A percentile compares a stretch with the other conserved stretches of the same genome.
Conservation (phyloP, 2,113 vertebrate genomes). For the Psammodynastes pulverulentus region DNA sequence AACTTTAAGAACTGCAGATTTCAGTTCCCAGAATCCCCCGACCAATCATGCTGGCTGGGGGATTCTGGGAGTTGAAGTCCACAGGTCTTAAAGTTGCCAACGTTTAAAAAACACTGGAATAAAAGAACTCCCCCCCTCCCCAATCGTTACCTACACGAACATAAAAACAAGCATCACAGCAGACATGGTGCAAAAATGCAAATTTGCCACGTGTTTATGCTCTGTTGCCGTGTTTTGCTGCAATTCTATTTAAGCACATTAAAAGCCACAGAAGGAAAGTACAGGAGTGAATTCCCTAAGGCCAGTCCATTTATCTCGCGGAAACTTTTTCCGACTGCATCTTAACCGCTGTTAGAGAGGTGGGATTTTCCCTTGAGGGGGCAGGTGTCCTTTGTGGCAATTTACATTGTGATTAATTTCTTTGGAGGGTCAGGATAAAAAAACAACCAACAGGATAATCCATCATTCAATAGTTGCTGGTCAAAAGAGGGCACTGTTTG, state of each 20-base stretch:
- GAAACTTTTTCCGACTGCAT: slow-evolving; percentile 2
- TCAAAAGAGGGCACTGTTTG: not conserved
- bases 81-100: not conserved
- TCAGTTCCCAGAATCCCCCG: no score
- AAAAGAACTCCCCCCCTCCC: not conserved
- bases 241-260: slow-evolving; percentile 12
- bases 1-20: no score
- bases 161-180: not conserved
- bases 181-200: slow-evolving; percentile 19
- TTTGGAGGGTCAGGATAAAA: not conserved
- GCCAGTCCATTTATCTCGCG: not conserved
- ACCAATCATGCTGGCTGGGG: no score
- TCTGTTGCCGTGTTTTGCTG: slow-evolving; percentile 5
- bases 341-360: not conserved
- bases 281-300: not conserved
- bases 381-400: not conserved
- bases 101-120: not conserved
- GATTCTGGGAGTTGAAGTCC: not conserved
- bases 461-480: not conserved
- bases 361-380: not conserved
- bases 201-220: slow-evolving; percentile 9
- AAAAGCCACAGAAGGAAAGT: slow-evolving; percentile 15
- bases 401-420: not conserved
- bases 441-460: not conserved
- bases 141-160: not conserved